phyloP scores from a whole-genome alignment of 2,113 vertebrate species.

The Actenoides lindsayi region DNA sequence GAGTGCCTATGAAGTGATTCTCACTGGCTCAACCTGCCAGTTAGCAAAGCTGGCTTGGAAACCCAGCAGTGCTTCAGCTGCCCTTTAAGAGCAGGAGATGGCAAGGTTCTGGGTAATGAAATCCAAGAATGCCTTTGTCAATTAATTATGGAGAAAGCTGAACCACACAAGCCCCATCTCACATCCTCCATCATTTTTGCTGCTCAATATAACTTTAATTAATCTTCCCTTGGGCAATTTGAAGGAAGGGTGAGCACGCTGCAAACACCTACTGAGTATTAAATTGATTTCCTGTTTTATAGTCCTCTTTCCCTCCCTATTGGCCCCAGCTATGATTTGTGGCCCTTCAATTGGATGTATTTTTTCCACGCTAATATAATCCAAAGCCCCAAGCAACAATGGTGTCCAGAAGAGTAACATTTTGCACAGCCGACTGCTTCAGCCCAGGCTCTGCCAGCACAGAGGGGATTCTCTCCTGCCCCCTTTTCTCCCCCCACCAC shows the following conservation, averaged over 20 bases:
- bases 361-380: slow-evolving; percentile 49
- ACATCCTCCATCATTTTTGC: slow-evolving; percentile 48
- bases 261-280: slow-evolving; percentile 54
- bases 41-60: background rate
- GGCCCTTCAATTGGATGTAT: background rate
- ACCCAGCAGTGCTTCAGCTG: background rate
- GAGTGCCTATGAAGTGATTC: background rate
- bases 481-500: background rate
- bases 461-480: background rate
- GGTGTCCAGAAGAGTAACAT: background rate
- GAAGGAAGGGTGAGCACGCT: slow-evolving; percentile 62
- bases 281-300: slow-evolving; percentile 69
- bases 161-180: background rate
- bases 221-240: slow-evolving; percentile 65
- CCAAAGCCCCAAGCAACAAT: slow-evolving; percentile 21
- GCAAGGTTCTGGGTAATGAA: slow-evolving; percentile 53
- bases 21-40: background rate
- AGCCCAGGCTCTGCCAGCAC: background rate
- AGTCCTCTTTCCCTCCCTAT: slow-evolving; percentile 20
- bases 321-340: slow-evolving; percentile 53
- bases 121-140: slow-evolving; percentile 38
- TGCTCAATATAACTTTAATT: slow-evolving; percentile 71
- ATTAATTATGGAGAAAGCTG: slow-evolving; percentile 52
- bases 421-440: background rate
- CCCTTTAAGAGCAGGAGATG: slow-evolving; percentile 13